These are phyloP conservation scores for Hyperoplus lanceolatus DNA, from an alignment of 2,797 vertebrate genomes.

Conservation along the genomic window DNA sequence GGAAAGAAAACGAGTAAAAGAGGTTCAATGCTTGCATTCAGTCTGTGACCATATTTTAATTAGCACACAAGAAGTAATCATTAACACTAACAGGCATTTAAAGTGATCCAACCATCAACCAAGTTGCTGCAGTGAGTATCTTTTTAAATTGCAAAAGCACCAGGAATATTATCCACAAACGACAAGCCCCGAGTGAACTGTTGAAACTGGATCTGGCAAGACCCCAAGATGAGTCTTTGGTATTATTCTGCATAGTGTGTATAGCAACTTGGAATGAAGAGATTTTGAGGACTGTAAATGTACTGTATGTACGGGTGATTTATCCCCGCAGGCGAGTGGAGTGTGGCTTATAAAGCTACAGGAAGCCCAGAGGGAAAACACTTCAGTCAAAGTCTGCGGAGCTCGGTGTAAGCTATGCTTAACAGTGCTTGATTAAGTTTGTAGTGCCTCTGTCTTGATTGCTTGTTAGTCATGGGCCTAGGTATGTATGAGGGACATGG, in stretches of 20 bases:
- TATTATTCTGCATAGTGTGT: neutral
- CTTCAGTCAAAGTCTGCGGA: neutral
- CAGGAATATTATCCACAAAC: neutral
- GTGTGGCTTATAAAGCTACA: neutral
- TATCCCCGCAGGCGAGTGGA: neutral
- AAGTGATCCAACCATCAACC: neutral
- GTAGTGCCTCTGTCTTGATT: neutral
- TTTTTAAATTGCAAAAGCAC: neutral
- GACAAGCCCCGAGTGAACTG: no score
- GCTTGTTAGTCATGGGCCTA: neutral
- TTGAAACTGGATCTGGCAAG: neutral
- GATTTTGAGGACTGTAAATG: neutral
- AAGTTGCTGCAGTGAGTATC: neutral
- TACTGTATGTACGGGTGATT: neutral
- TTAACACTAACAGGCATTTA: neutral
- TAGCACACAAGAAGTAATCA: neutral
- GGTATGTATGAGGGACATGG: no score
- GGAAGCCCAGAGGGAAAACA: neutral
- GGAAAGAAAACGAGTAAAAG: neutral
- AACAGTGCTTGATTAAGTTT: neutral
- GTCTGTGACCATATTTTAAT: neutral
- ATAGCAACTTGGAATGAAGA: neutral
- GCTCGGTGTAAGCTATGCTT: slow-evolving; percentile 2
- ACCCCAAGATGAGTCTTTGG: neutral
- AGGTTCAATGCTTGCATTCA: neutral